Evolutionary conservation across 2,113 vertebrate genomes (phyloP).

Genomic region (Cygnus atratus): DNA sequence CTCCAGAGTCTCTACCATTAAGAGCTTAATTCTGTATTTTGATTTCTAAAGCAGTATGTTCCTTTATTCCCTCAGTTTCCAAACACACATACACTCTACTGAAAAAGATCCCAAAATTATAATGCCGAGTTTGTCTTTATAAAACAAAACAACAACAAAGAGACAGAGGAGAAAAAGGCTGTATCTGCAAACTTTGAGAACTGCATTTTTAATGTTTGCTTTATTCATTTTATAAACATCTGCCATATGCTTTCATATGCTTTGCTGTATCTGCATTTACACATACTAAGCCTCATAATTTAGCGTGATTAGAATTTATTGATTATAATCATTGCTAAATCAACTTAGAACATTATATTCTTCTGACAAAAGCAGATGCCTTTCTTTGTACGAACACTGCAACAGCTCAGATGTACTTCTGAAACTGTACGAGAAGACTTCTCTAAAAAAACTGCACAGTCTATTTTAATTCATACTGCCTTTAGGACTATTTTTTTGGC

Average conservation of each 20-base stretch:
- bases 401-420: neutral
- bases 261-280: neutral
- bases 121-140: neutral
- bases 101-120: slow-evolving; percentile 25
- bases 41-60: neutral
- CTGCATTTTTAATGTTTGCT: neutral
- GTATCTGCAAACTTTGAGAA: neutral
- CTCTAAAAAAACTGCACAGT: neutral
- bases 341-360: neutral
- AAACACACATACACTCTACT: neutral
- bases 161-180: neutral
- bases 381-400: neutral
- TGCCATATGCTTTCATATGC: neutral
- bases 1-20: neutral
- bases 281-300: neutral
- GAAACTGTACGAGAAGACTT: neutral
- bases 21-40: slow-evolving; percentile 32
- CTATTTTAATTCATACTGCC: neutral
- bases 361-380: neutral
- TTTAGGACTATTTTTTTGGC: neutral
- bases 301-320: neutral
- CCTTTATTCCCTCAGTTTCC: neutral
- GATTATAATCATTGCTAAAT: neutral
- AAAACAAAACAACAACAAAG: neutral
- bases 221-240: neutral